Evolutionary conservation across 2,888 invertebrate genomes (phyloP), one percentile per base, ranked within the genome.

Genomic region (Pseudoips prasinana): DNA sequence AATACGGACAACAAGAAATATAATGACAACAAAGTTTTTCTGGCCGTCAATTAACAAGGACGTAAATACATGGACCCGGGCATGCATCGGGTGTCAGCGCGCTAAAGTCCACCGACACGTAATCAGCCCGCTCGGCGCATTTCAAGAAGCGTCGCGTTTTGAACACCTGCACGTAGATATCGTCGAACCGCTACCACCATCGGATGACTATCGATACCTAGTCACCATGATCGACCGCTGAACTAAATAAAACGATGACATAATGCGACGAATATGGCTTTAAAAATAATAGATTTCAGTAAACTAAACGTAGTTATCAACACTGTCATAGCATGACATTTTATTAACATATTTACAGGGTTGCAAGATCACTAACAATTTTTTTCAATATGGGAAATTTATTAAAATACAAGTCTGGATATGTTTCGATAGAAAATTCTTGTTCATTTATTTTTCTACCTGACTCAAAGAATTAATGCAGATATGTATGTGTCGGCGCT

Each of bases 191-290:
- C 18, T 37, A 1, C 20, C 20, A 1, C 27, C 28, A 8, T 37
- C 37, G 1, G 20, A 28, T 10, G 37, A 32, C 8, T 32, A 31
- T 7, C 10, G 27, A 19, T 36, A 31, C 8, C 10, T 27, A 5
- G 18, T 31, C 0, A 37, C 36, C 0, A 37, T 31, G 14, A 31
- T 37, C 7, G 27, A 31, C 17, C 36, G 31, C 20, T 31, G 31
- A n/a, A 37, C 36, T 2, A 31, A 27, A 27, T 37, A 31, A 30
- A 25, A 26, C 0, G 26, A 30, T 2, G 30, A n/a, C n/a, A n/a
- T n/a, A n/a, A n/a, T n/a, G n/a, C n/a, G n/a, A n/a, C n/a, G n/a
- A n/a, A n/a, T n/a, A n/a, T n/a, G n/a, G n/a, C n/a, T n/a, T n/a
- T n/a, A n/a, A n/a, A n/a, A n/a, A n/a, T n/a, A n/a, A n/a, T n/a